Evolutionary conservation across 2,113 vertebrate genomes (phyloP).

Genomic region (cat (Felis catus)): DNA sequence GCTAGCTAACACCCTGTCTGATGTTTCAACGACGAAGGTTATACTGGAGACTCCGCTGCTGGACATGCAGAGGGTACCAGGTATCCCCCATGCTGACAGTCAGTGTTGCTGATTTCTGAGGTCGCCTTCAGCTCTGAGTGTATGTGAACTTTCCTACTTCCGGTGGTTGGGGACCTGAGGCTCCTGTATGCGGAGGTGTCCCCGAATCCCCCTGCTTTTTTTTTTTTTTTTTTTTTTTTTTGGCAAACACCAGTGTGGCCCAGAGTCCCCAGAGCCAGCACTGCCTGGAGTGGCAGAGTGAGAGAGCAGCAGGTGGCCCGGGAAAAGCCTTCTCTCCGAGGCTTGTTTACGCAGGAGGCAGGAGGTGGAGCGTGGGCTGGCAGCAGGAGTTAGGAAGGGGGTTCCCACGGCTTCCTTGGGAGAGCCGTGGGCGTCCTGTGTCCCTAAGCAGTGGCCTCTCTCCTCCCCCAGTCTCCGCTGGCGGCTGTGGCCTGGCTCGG

Average conservation of each 20-base stretch:
- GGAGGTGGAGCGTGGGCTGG: not conserved
- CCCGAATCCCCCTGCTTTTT: not conserved
- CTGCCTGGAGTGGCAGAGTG: not conserved
- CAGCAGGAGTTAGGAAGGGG: not conserved
- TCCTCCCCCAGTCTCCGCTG: not conserved
- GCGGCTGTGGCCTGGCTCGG: not conserved
- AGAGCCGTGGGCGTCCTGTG: not conserved
- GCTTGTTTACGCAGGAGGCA: not conserved
- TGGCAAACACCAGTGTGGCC: not conserved
- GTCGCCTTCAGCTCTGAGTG: not conserved
- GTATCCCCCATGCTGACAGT: not conserved
- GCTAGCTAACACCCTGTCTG: not conserved
- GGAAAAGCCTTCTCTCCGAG: not conserved
- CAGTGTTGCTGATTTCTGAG: not conserved
- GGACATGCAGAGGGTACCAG: not conserved
- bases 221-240: no score
- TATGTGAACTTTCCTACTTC: not conserved
- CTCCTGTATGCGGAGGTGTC: not conserved
- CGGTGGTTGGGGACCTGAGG: not conserved
- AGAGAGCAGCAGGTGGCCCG: not conserved
- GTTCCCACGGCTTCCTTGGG: constrained; percentile 38
- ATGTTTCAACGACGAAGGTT: not conserved
- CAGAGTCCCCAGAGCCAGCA: not conserved
- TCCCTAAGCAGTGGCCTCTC: not conserved
- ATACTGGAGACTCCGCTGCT: not conserved